These are phyloP conservation scores for Lycopodina hypogea DNA, from an alignment of 37 sponge, comb jelly and placozoan species.

Conservation along the genomic window DNA sequence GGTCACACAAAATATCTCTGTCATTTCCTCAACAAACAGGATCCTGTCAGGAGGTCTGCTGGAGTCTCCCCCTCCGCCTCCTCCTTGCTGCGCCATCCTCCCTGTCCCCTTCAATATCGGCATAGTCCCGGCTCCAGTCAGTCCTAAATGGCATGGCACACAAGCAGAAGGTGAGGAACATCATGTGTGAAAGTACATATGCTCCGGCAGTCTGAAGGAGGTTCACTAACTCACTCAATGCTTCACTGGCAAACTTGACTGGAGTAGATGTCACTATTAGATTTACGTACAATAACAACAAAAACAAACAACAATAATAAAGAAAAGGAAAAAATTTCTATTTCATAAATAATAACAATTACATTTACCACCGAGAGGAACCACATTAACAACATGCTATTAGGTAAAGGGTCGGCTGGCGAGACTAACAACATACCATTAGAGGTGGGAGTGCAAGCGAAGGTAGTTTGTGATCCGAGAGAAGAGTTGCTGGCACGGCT, in stretches of 20 bases:
- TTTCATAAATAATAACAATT: too few species aligned
- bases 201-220: too few species aligned
- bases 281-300: background rate
- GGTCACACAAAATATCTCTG: constrained; percentile 53
- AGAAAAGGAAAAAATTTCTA: too few species aligned
- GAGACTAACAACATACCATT: too few species aligned
- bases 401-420: too few species aligned
- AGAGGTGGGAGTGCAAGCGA: background rate
- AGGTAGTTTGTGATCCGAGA: constrained; percentile 5
- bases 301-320: background rate
- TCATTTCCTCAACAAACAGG: constrained; percentile 85
- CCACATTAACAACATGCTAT: too few species aligned
- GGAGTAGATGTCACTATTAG: background rate
- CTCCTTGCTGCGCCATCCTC: background rate
- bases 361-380: too few species aligned
- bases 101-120: background rate
- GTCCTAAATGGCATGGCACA: background rate
- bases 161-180: background rate
- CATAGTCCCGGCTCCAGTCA: background rate
- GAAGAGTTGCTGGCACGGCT: constrained; percentile 39
- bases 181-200: too few species aligned
- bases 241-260: background rate
- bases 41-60: constrained; percentile 62
- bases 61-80: background rate
- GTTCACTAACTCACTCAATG: too few species aligned